Evolutionary conservation across 2,797 vertebrate species (phyloP).

Genomic region (Microctenopoma stevenorrisi): DNA sequence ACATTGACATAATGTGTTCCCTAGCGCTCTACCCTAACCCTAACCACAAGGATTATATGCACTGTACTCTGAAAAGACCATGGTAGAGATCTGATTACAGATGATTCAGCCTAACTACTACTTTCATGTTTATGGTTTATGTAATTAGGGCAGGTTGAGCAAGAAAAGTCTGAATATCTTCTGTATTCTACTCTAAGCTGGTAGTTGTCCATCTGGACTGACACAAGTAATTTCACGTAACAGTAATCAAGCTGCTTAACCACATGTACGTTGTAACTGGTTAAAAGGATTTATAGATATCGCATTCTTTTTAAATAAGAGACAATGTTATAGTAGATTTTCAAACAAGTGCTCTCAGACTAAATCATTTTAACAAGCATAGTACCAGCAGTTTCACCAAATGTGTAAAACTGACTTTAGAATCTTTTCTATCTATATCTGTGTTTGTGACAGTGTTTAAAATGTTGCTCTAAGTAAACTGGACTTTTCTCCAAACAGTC

Average conservation of each 20-base stretch:
- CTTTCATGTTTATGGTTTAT: too few relatives aligned
- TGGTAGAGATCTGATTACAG: too few relatives aligned
- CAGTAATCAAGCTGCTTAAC: neutral
- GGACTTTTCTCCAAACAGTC: constrained; percentile 74
- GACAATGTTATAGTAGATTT: neutral
- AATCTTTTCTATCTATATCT: constrained; percentile 12
- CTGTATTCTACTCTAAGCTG: neutral
- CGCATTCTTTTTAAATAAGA: neutral
- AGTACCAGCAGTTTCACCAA: neutral
- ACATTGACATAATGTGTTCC: too few relatives aligned
- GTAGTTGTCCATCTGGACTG: neutral
- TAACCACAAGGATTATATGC: too few relatives aligned
- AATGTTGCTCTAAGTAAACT: constrained; percentile 57
- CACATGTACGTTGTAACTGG: neutral
- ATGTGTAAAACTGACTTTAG: constrained; percentile 7
- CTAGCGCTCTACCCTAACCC: too few relatives aligned
- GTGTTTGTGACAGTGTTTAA: constrained; percentile 39
- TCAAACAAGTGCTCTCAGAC: neutral
- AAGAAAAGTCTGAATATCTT: neutral
- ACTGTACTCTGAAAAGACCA: too few relatives aligned
- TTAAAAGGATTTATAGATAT: neutral
- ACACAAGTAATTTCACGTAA: constrained; percentile 7
- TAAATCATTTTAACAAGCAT: neutral
- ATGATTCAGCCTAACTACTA: too few relatives aligned
- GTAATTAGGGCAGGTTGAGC: neutral